Evolutionary conservation across 2,888 invertebrate genomes (phyloP).

Genomic region (Allygus modestus): DNA sequence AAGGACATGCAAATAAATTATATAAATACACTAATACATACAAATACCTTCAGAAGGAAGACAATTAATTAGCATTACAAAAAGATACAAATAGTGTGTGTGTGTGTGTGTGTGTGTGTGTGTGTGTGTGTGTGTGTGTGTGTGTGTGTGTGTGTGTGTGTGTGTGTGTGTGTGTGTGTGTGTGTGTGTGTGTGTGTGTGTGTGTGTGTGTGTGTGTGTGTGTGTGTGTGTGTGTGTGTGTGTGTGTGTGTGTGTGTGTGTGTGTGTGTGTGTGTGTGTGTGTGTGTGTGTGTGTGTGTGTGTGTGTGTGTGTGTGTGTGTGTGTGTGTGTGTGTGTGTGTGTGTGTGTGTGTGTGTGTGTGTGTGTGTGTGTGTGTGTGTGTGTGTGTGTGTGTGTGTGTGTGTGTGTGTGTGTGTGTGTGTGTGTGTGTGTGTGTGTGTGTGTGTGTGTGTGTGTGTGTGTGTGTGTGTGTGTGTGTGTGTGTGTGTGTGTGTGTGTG

Average conservation of each 20-base stretch:
- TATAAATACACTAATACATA: too few relatives aligned
- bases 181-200: constrained; percentile 47
- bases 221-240: constrained; percentile 45
- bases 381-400: constrained; percentile 45
- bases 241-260: constrained; percentile 43
- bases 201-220: constrained; percentile 47
- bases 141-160: constrained; percentile 47
- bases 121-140: constrained; percentile 47
- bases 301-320: constrained; percentile 29
- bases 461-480: constrained; percentile 63
- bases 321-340: constrained; percentile 62
- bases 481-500: constrained; percentile 63
- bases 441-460: constrained; percentile 63
- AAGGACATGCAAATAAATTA: too few relatives aligned
- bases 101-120: constrained; percentile 45
- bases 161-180: constrained; percentile 47
- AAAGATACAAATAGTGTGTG: too few relatives aligned
- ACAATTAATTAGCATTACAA: too few relatives aligned
- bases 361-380: constrained; percentile 60
- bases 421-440: constrained; percentile 63
- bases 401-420: constrained; percentile 54
- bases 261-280: constrained; percentile 60
- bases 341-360: constrained; percentile 62
- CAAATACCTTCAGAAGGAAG: too few relatives aligned
- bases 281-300: constrained; percentile 60